These are phyloP conservation scores for Ichneumon xanthorius DNA, from an alignment of 2,888 invertebrate species.

Conservation along the genomic window DNA sequence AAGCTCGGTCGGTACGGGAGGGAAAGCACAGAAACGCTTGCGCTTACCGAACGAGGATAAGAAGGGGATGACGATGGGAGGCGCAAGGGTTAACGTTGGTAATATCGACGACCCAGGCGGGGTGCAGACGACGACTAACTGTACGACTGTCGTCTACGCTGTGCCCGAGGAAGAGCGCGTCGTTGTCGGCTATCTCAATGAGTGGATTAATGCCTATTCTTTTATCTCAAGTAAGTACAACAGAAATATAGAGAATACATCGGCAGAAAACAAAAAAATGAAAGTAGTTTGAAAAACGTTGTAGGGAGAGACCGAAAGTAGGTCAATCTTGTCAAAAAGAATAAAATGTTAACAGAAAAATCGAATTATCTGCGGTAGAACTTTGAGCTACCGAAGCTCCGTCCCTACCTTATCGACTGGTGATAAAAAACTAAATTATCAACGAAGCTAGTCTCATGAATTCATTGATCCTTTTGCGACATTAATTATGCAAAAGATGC, in stretches of 20 bases:
- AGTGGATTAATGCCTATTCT: conserved; percentile 90
- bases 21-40: conserved; percentile 75
- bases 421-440: not conserved
- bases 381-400: not conserved
- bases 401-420: not conserved
- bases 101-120: conserved; percentile 73
- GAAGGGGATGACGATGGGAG: conserved; percentile 75
- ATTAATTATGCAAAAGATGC: conserved; percentile 30
- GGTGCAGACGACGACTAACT: conserved; percentile 82
- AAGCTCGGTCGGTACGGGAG: conserved; percentile 77
- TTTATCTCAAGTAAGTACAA: conserved; percentile 89
- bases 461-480: conserved; percentile 8
- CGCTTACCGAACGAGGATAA: conserved; percentile 76
- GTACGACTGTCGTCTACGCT: conserved; percentile 85
- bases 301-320: not conserved
- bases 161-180: conserved; percentile 84
- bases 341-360: not conserved
- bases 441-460: not conserved
- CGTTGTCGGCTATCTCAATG: conserved; percentile 89
- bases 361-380: not conserved
- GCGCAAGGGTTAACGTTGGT: conserved; percentile 71
- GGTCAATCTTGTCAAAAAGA: conserved; percentile 1
- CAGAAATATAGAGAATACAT: conserved; percentile 19
- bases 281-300: not conserved
- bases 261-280: conserved; percentile 8